Conservation (phyloP, 2,797 vertebrate genomes). For the Thripadectes ignobilis region DNA sequence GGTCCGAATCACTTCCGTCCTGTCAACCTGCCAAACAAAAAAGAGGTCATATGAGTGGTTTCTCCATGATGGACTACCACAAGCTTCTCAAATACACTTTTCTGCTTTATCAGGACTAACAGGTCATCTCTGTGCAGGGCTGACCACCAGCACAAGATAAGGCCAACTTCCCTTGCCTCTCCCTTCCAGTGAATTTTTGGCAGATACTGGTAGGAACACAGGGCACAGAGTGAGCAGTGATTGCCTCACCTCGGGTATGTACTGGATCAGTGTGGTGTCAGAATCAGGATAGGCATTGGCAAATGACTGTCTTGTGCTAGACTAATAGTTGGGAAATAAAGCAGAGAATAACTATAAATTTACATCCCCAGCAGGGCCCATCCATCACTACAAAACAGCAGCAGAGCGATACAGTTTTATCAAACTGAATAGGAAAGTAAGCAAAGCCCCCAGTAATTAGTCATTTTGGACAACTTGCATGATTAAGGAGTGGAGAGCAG, state of each 20-base stretch:
- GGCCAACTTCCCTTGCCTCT: neutral
- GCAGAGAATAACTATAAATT: neutral
- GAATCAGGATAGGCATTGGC: neutral
- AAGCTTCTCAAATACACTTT: neutral
- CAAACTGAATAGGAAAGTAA: neutral
- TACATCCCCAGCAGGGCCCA: neutral
- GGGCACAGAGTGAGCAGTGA: neutral
- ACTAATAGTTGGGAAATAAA: neutral
- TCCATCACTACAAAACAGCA: neutral
- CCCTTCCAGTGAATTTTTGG: neutral
- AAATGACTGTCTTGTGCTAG: neutral
- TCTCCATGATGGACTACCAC: neutral
- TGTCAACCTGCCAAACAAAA: constrained; percentile 87
- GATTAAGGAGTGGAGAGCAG: neutral
- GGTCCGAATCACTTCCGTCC: constrained; percentile 96
- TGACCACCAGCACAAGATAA: neutral
- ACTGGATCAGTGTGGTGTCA: too few species aligned
- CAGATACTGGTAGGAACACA: neutral
- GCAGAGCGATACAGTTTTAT: neutral
- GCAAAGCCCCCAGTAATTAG: neutral
- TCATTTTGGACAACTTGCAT: neutral
- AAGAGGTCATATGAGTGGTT: neutral
- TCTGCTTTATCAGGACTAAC: neutral
- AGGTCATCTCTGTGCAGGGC: neutral
- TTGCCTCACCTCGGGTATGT: accelerated